phyloP scores from a whole-genome alignment of 2,888 invertebrate genomes.

The Zele albiditarsus region DNA sequence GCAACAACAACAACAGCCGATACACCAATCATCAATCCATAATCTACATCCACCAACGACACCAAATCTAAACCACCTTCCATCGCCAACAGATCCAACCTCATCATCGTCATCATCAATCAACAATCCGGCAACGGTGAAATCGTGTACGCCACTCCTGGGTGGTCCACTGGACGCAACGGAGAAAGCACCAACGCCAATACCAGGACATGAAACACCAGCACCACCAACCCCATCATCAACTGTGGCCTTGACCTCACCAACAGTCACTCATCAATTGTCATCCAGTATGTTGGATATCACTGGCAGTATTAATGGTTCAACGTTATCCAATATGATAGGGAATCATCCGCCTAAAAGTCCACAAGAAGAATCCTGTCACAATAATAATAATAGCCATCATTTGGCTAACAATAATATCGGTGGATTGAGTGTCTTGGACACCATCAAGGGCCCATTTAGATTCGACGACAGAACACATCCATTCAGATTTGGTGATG shows the following conservation, averaged over 20 bases:
- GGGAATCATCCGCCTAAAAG: conserved; percentile 74
- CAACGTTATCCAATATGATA: conserved; percentile 44
- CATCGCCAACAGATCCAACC: conserved; percentile 75
- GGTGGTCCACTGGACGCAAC: conserved; percentile 56
- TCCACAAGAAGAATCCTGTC: conserved; percentile 72
- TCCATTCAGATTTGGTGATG: conserved; percentile 88
- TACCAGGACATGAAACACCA: conserved; percentile 74
- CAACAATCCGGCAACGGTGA: conserved; percentile 61
- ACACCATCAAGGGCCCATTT: conserved; percentile 79
- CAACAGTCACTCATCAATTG: conserved; percentile 63
- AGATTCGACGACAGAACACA: conserved; percentile 87
- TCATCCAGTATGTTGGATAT: conserved; percentile 46
- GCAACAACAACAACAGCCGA: conserved; percentile 48
- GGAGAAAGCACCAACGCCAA: conserved; percentile 73
- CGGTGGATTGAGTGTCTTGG: conserved; percentile 73
- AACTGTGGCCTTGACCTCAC: conserved; percentile 68
- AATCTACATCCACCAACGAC: conserved; percentile 70
- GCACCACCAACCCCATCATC: conserved; percentile 73
- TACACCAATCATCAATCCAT: conserved; percentile 66
- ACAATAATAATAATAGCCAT: conserved; percentile 73
- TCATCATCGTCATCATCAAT: conserved; percentile 56
- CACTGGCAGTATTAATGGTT: conserved; percentile 50
- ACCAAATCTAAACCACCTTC: conserved; percentile 74
- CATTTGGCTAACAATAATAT: conserved; percentile 72
- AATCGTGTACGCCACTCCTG: conserved; percentile 65